Conservation (phyloP, 2,888 invertebrate species). For the Erynnis tages region DNA sequence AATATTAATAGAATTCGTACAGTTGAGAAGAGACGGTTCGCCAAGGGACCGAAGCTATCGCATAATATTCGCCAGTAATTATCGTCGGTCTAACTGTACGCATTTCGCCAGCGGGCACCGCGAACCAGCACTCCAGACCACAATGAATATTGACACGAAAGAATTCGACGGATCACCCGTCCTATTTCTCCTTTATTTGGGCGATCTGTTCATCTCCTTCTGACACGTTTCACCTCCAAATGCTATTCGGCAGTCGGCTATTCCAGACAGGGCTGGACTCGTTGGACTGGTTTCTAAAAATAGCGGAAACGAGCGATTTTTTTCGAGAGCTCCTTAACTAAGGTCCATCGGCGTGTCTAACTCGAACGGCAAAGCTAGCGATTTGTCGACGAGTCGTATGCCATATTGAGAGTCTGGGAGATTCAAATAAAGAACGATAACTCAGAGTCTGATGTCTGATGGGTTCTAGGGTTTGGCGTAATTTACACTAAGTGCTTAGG, state of each 20-base stretch:
- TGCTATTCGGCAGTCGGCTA: conserved; percentile 58
- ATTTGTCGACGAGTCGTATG: conserved; percentile 5
- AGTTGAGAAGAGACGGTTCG: not conserved
- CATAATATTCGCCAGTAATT: conserved; percentile 24
- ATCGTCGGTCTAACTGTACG: conserved; percentile 41
- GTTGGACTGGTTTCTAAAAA: conserved; percentile 77
- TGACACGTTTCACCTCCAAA: conserved; percentile 75
- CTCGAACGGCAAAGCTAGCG: conserved; percentile 17
- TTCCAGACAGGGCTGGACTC: conserved; percentile 69
- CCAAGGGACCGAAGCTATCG: not conserved
- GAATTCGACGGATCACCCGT: conserved; percentile 68
- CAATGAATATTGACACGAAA: conserved; percentile 57
- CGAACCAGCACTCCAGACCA: conserved; percentile 37
- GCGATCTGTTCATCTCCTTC: conserved; percentile 64
- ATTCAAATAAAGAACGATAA: no score
- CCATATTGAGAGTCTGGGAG: no score
- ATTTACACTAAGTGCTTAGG: no score
- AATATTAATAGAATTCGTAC: no score
- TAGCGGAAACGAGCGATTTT: conserved; percentile 64
- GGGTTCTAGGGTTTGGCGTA: no score
- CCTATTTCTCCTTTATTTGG: conserved; percentile 63
- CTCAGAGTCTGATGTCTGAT: no score
- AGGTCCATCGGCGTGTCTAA: conserved; percentile 37
- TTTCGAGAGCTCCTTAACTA: conserved; percentile 56
- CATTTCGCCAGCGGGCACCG: conserved; percentile 34